These are phyloP conservation scores for Heliothis virescens DNA, from an alignment of 1,140 invertebrate genomes.

Conservation along the genomic window DNA sequence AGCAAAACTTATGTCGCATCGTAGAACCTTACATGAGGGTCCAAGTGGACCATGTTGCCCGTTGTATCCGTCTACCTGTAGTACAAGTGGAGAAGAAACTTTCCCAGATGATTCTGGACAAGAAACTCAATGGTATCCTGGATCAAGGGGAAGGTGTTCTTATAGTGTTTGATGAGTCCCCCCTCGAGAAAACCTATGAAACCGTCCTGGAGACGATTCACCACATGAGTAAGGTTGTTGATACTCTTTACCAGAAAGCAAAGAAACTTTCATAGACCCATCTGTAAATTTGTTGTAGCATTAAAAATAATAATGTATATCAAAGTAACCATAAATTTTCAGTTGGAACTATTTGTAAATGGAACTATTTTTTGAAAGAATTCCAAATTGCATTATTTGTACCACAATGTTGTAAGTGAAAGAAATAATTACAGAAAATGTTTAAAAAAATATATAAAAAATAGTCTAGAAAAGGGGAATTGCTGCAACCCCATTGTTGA, in stretches of 20 bases:
- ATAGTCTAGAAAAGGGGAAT: slow-evolving; percentile 56
- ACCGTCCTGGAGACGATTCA: slow-evolving; percentile 98
- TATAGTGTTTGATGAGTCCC: slow-evolving; percentile 98
- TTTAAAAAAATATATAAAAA: slow-evolving; percentile 52
- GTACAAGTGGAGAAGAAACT: slow-evolving; percentile 99
- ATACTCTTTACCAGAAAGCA: slow-evolving; percentile 99
- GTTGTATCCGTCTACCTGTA: slow-evolving; percentile 93
- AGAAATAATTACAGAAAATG: slow-evolving; percentile 54
- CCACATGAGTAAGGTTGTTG: slow-evolving; percentile 99
- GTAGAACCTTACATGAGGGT: slow-evolving; percentile 99
- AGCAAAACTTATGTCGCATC: slow-evolving; percentile 99
- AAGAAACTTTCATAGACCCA: slow-evolving; percentile 97
- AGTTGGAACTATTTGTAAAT: slow-evolving; percentile 77
- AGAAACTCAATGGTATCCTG: slow-evolving; percentile 98
- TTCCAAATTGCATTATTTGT: slow-evolving; percentile 64
- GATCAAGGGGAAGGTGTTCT: slow-evolving; percentile 99
- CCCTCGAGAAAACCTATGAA: slow-evolving; percentile 98
- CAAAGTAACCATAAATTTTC: slow-evolving; percentile 80
- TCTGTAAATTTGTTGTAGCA: slow-evolving; percentile 81
- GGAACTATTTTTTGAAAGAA: slow-evolving; percentile 75
- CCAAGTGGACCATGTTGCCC: slow-evolving; percentile 91
- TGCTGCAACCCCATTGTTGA: slow-evolving; percentile 31
- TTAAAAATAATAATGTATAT: slow-evolving; percentile 81
- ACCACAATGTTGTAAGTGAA: slow-evolving; percentile 57
- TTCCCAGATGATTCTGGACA: slow-evolving; percentile 99